These are phyloP conservation scores for Calidris pygmaea DNA, from an alignment of 2,113 vertebrate genomes.

Conservation along the genomic window DNA sequence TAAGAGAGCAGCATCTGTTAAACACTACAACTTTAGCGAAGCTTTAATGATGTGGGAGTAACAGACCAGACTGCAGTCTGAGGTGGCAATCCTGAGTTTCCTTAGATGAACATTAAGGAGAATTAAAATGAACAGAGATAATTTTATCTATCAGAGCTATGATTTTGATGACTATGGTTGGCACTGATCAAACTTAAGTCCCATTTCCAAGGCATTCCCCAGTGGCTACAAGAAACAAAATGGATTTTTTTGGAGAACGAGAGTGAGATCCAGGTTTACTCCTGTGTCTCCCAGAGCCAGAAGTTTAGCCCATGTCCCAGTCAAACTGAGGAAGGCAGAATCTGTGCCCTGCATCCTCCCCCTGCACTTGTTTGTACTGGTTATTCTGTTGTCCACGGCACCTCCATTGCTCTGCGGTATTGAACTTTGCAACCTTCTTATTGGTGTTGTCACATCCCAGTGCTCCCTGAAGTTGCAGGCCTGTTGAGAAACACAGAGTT, in stretches of 20 bases:
- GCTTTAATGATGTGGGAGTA: neutral
- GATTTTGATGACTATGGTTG: neutral
- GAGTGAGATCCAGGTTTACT: neutral
- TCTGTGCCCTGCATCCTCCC: neutral
- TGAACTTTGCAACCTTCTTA: neutral
- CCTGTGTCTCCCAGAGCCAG: neutral
- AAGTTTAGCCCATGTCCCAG: neutral
- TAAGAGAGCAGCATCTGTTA: constrained; percentile 1
- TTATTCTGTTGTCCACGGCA: neutral
- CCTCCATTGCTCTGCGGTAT: neutral
- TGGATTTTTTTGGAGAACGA: fast-evolving
- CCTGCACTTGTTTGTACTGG: fast-evolving
- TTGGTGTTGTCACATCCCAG: neutral
- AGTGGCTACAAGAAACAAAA: neutral
- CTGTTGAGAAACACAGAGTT: neutral
- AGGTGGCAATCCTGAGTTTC: neutral
- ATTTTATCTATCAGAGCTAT: neutral
- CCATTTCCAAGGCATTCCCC: neutral
- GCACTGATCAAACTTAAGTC: neutral
- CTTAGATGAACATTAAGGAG: neutral
- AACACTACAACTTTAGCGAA: neutral
- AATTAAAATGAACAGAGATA: neutral
- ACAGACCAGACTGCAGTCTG: neutral
- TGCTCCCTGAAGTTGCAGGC: neutral
- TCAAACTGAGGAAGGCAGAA: neutral